Percentiles rank a stretch among this genome's conserved stretches.
phyloP scores from a whole-genome alignment of 2,797 vertebrate genomes.

The Xyrichtys novacula region DNA sequence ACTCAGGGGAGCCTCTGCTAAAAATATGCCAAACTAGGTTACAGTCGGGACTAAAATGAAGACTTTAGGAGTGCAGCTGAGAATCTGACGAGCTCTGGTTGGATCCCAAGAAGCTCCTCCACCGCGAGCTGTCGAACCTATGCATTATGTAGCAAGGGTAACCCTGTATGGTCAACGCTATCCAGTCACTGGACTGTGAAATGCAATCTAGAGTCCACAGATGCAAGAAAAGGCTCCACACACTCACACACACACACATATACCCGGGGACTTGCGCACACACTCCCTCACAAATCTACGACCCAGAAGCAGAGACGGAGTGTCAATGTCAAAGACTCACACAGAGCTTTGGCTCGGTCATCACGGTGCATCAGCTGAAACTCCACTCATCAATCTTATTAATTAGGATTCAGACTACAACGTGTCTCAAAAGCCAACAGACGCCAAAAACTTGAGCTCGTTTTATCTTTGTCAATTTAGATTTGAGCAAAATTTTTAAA shows the following conservation, averaged over 20 bases:
- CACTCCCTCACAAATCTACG: slow-evolving; percentile 28
- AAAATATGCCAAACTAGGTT: slow-evolving; percentile 81
- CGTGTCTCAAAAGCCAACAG: slow-evolving; percentile 16
- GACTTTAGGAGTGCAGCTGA: slow-evolving; percentile 29
- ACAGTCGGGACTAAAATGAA: slow-evolving; percentile 59
- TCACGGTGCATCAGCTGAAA: slow-evolving; percentile 38
- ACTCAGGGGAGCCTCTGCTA: slow-evolving; percentile 72
- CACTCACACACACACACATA: slow-evolving; percentile 11
- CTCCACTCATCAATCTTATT: slow-evolving; percentile 46
- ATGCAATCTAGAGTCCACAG: slow-evolving; percentile 56
- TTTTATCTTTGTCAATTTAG: background rate
- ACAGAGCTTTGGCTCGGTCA: slow-evolving; percentile 36
- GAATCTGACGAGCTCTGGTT: slow-evolving; percentile 36
- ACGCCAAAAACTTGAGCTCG: slow-evolving; percentile 22
- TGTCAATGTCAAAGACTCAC: slow-evolving; percentile 61
- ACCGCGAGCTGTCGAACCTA: slow-evolving; percentile 28
- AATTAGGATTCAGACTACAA: slow-evolving; percentile 44
- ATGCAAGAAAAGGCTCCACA: slow-evolving; percentile 12
- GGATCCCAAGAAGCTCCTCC: slow-evolving; percentile 44
- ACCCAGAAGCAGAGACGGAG: slow-evolving; percentile 61
- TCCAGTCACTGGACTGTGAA: slow-evolving; percentile 68
- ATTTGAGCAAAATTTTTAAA: slow-evolving; percentile 11
- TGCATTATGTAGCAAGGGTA: slow-evolving; percentile 81
- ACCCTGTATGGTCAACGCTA: slow-evolving; percentile 61
- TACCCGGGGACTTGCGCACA: slow-evolving; percentile 9